Conservation (phyloP, 2,113 vertebrate genomes). For the Rostratula benghalensis region DNA sequence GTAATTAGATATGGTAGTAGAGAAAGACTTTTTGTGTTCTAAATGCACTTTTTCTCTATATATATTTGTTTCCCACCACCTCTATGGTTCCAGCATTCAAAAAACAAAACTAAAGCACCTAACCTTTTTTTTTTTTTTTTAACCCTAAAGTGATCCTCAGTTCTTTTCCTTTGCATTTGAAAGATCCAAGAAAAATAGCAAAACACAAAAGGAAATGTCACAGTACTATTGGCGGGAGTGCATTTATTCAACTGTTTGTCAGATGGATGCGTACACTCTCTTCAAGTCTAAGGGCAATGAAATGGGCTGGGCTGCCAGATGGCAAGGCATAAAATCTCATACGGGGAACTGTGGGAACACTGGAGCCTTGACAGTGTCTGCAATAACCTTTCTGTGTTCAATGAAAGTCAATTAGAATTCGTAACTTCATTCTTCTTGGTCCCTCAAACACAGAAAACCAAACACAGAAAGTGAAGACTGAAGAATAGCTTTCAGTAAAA, state of each 20-base stretch:
- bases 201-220: not conserved
- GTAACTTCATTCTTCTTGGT: not conserved
- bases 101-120: not conserved
- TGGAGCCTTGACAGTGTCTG: not conserved
- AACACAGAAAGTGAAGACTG: not conserved
- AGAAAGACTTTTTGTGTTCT: not conserved
- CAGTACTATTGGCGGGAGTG: not conserved
- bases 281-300: constrained; percentile 4
- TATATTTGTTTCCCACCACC: not conserved
- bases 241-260: not conserved
- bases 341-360: not conserved
- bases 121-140: not conserved
- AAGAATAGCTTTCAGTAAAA: not conserved
- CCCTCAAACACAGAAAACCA: not conserved
- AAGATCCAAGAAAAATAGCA: not conserved
- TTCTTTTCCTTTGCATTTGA: not conserved
- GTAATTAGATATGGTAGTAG: not conserved
- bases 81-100: not conserved
- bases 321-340: not conserved
- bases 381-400: constrained; percentile 7
- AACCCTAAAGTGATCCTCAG: not conserved
- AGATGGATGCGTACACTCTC: not conserved
- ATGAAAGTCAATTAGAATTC: constrained; percentile 31
- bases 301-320: not conserved
- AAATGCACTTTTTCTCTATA: not conserved